Evolutionary conservation across 2,113 vertebrate species (phyloP).

Genomic region (Phyllopteryx taeniolatus): DNA sequence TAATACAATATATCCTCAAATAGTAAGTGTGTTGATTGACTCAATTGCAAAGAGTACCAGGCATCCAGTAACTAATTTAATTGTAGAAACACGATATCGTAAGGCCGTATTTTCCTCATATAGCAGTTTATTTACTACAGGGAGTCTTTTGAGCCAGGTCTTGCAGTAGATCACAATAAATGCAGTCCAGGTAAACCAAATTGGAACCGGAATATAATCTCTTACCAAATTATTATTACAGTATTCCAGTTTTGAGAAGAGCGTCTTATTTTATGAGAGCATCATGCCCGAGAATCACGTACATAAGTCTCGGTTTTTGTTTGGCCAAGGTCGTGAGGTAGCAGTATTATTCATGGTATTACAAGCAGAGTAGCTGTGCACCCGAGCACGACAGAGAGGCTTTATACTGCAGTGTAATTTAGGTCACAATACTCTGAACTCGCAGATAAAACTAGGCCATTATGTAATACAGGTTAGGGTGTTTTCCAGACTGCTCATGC

Average conservation of each 20-base stretch:
- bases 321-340: conserved; percentile 2
- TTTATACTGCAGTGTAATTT: conserved; percentile 49
- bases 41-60: neutral
- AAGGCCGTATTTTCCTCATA: neutral
- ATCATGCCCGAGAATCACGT: neutral
- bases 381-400: conserved; percentile 18
- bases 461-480: conserved; percentile 64
- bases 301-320: neutral
- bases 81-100: neutral
- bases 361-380: conserved; percentile 10
- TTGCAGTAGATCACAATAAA: neutral
- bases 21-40: neutral
- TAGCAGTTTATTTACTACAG: too few species aligned
- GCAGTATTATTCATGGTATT: conserved; percentile 3
- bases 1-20: too few species aligned
- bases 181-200: neutral
- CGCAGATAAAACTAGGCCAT: conserved; percentile 51
- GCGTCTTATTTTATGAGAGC: neutral
- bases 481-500: conserved; percentile 61
- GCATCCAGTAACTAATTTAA: neutral
- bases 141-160: neutral
- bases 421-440: conserved; percentile 42
- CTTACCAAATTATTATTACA: neutral
- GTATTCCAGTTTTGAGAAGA: neutral
- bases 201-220: neutral